Evolutionary conservation across 2,113 vertebrate genomes (phyloP), one percentile per base, ranked within the genome.

Genomic region (Fulica atra): DNA sequence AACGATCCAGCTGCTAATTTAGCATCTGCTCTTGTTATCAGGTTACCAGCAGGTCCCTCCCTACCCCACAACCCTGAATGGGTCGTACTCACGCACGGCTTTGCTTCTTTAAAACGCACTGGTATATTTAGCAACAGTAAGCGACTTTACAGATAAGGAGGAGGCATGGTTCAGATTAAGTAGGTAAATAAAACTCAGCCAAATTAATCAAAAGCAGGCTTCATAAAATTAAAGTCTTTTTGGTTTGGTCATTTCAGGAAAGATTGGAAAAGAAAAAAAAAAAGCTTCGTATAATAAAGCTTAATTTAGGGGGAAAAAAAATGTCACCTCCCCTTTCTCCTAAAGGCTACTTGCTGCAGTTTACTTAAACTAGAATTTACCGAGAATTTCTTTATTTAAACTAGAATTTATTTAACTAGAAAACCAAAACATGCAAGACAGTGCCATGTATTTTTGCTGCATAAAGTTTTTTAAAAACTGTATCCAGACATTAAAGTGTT

Each of bases 1-100:
- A 93, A 83, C 2, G 35, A 94, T 91, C 93, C 97, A 98, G 97
- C 98, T 97, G 98, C 90, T 96, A 97, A 97, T 97, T 95, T 97
- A 96, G 96, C 97, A 97, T 97, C 97, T 91, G 71, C 93, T 96
- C 88, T 60, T 91, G 51, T 57, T 97, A 97, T 98, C 98, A 4
- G 65, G 86, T 98, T 98, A 98, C 97, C 82, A 40, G 44, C 69
- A 85, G 94, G 94, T 96, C 86, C 91, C 74, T 71, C 97, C 95
- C 96, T 74, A 29, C 46, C 87, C 81, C 48, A 86, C 71, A 85
- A 81, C 71, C 77, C 92, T 72, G 64, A 95, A 97, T 94, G 89
- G 91, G 86, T 69, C 31, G 2, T 24, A 64, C 80, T 91, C 89
- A 54, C 76, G 61, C 46, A 86, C 44, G 11, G 86, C 89, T 96